Evolutionary conservation across 2,797 vertebrate genomes (phyloP), one percentile per base, ranked within the genome.

Genomic region (Myotis myotis): DNA sequence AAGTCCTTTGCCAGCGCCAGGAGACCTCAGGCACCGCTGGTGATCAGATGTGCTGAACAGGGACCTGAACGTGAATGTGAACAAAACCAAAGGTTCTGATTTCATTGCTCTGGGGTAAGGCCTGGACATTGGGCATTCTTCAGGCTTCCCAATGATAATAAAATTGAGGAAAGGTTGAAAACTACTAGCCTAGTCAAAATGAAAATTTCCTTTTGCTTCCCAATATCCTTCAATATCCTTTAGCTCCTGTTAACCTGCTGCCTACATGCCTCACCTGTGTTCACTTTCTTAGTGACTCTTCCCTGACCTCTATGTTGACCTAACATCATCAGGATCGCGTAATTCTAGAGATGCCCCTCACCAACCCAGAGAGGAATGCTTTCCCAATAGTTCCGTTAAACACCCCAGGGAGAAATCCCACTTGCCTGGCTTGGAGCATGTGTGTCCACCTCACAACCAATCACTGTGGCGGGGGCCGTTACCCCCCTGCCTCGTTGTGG

Each of bases 1-100:
- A 79, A 12, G 47, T 22, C 8, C 16, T 57, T 57, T 55, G 10
- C 23, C 70, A 81, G 81, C 75, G 38, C 55, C 22, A 17, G 60
- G 41, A 2, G 38, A 25, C 36, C 22, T 57, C 3, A 36, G 47
- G 6, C 5, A 55, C 36, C 9, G 1, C 8, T 28, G 22, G 9
- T 11, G 41, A 12, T 78, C 19, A n/a, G 47, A 44, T 3, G 1
- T 30, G 28, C 38, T 53, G 62, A 79, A 41, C 5, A 19, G 13
- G 9, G 38, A 36, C 15, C 2, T 41, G 22, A 28, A 19, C 6
- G 0, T 28, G 23, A 49, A 20, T 1, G 2, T 20, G 41, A 60
- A 75, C n/a, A 70, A 41, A 62, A 60, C 8, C 11, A 38, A 53
- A 82, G 28, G 25, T 47, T 89, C n/a, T 36, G 30, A 47, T 51